Base-by-base conservation (phyloP, 23 tunicate genomes). In the Ciona savignyi region DNA sequence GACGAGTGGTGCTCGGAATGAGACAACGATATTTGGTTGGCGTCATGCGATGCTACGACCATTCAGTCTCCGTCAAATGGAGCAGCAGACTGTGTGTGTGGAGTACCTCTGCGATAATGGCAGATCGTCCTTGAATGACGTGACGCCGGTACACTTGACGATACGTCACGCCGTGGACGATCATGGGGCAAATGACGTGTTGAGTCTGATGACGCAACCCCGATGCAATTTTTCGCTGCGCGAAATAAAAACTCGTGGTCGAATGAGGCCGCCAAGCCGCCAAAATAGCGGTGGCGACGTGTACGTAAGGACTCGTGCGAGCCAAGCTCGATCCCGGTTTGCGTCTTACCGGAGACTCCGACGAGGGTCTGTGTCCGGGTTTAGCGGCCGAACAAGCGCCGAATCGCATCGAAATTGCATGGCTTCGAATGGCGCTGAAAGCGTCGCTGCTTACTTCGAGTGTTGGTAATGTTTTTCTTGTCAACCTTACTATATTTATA, bases 21-120 rank as follows among this genome's bases (percentile, higher is more conserved):
- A 71, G 34, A 35, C 65, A 61, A 62, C 65, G 34, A 24, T 80
- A 22, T 77, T 86, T 3, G 85, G 86, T 21, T 80, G 86, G 85
- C 51, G 86, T 21, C 78, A 77, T 30, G 69, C 60, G 1, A 32
- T 71, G 4, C n/a, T 86, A 3, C 23, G 60, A 24, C 62, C 78
- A 2, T 67, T 29, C 23, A 48, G n/a, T 15, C 27, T 75, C 26
- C 27, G 24, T 23, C 23, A 29, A 3, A 25, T 34, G 3, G 33
- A 25, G 22, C 68, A 66, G 27, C 72, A 72, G 68, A 34, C 19
- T 1, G 76, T 64, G 21, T 91, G 97, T 72, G 80, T 91, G 51
- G 97, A 91, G 49, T 91, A 84, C 49, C 32, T 80, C 4, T 91
- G 97, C 76, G 56, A 42, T 15, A 42, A 42, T 15, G 56, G 56